phyloP scores from a whole-genome alignment of 1,140 invertebrate species.

The Aleiodes sp. region DNA sequence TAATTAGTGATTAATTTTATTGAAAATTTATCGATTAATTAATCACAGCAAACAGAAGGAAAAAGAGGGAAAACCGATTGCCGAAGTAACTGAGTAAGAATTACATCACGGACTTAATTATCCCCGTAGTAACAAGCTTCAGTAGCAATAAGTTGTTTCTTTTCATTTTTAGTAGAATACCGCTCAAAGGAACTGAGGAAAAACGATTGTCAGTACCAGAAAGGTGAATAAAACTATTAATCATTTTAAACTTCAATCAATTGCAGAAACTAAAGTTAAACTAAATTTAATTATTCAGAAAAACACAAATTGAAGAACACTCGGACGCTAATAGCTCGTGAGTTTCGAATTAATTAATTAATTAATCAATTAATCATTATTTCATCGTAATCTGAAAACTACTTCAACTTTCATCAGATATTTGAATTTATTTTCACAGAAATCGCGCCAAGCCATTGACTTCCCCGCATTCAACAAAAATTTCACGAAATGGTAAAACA shows the following conservation, averaged over 20 bases:
- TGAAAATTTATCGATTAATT: conserved; percentile 3
- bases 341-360: neutral
- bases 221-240: neutral
- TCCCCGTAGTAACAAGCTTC: neutral
- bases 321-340: neutral
- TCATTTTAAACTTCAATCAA: neutral
- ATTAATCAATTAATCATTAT: neutral
- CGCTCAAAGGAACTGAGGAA: neutral
- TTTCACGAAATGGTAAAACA: neutral
- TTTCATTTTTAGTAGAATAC: neutral
- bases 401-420: neutral
- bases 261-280: neutral
- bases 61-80: neutral
- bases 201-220: neutral
- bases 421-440: neutral
- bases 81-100: conserved; percentile 5
- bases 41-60: conserved; percentile 14
- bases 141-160: neutral
- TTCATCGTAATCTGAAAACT: neutral
- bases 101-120: neutral
- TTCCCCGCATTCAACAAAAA: neutral
- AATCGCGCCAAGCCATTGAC: neutral
- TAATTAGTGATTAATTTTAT: neutral
- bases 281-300: neutral
- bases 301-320: neutral